These are phyloP conservation scores for Trichechus manatus DNA, from an alignment of 2,113 vertebrate species.

Conservation along the genomic window DNA sequence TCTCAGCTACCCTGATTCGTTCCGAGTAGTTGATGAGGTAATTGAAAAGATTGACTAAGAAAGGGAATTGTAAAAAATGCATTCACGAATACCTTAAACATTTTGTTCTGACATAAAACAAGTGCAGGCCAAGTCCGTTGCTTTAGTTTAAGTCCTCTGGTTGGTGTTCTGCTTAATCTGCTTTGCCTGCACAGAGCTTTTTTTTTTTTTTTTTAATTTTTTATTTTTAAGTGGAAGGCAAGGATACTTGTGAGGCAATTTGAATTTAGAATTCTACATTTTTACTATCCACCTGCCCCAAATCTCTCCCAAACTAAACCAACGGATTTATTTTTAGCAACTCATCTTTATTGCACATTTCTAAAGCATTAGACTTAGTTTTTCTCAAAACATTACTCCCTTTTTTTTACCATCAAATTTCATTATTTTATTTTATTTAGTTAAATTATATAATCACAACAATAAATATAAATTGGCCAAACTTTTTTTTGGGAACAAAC, in stretches of 20 bases:
- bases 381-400: conserved; percentile 63
- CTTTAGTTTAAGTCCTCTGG: not conserved
- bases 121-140: not conserved
- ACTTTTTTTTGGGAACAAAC: not conserved
- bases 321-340: conserved; percentile 80
- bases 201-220: not conserved
- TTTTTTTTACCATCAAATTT: conserved; percentile 36
- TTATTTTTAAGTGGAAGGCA: not conserved
- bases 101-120: not conserved
- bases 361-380: conserved; percentile 65
- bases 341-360: conserved; percentile 68
- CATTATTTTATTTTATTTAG: conserved; percentile 68
- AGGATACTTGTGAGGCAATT: conserved; percentile 15
- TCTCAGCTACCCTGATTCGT: not conserved
- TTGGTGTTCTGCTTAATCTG: not conserved
- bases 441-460: conserved; percentile 60
- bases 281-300: conserved; percentile 39
- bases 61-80: not conserved
- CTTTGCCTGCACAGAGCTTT: not conserved
- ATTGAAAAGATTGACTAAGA: not conserved
- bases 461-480: conserved; percentile 47
- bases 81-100: not conserved
- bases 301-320: conserved; percentile 60
- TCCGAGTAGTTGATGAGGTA: not conserved
- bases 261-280: conserved; percentile 64